Conservation (phyloP, 2,797 vertebrate genomes). For the Catamblyrhynchus diadema region DNA sequence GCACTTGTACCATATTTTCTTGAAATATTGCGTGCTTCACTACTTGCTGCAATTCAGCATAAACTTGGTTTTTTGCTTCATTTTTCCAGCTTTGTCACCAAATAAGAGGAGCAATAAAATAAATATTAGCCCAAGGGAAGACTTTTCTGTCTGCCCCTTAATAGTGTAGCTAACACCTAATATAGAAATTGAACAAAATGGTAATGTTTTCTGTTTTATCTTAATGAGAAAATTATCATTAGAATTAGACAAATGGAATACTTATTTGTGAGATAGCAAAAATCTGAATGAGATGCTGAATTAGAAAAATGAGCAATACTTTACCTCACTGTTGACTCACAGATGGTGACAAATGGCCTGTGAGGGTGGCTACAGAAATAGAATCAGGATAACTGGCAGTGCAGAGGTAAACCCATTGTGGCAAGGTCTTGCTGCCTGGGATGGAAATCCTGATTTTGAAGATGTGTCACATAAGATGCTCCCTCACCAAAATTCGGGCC, state of each 20-base stretch:
- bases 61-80: background rate
- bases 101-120: background rate
- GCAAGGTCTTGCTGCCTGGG: background rate
- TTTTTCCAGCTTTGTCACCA: background rate
- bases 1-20: background rate
- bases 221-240: background rate
- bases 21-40: background rate
- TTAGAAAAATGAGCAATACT: background rate
- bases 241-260: background rate
- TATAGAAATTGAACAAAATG: background rate
- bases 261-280: background rate
- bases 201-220: background rate
- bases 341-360: background rate
- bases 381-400: background rate
- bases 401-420: background rate
- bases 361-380: background rate
- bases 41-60: background rate
- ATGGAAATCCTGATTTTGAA: background rate
- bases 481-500: accelerated
- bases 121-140: background rate
- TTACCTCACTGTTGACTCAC: background rate
- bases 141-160: background rate
- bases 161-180: background rate
- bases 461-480: background rate
- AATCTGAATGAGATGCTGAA: accelerated